Evolutionary conservation across 2,797 vertebrate species (phyloP).

Genomic region (Dipus sagitta): DNA sequence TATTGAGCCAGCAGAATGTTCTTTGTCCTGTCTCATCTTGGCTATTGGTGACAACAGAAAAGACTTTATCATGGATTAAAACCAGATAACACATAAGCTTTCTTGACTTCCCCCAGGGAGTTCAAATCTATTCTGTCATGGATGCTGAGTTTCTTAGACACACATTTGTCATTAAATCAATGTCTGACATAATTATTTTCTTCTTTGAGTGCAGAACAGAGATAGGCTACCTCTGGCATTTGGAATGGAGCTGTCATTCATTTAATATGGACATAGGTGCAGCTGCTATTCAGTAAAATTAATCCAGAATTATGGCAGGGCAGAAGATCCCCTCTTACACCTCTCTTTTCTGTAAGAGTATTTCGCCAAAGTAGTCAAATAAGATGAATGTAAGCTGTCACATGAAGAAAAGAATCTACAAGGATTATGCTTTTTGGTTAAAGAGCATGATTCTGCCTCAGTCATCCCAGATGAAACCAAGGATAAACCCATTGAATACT

Average conservation of each 20-base stretch:
- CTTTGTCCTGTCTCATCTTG: conserved; percentile 51
- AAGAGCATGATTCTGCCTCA: conserved; percentile 9
- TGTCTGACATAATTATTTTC: conserved; percentile 53
- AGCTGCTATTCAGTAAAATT: conserved; percentile 53
- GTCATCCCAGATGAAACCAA: conserved; percentile 43
- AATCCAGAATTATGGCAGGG: conserved; percentile 53
- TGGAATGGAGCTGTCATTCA: conserved; percentile 52
- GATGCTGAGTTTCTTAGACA: conserved; percentile 50
- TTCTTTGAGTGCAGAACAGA: conserved; percentile 34
- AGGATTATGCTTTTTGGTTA: conserved; percentile 22
- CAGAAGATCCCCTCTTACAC: neutral
- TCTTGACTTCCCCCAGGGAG: conserved; percentile 34
- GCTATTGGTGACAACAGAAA: conserved; percentile 54
- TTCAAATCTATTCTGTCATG: conserved; percentile 37
- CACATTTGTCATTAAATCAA: conserved; percentile 32
- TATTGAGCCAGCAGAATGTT: conserved; percentile 19
- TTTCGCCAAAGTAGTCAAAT: conserved; percentile 56
- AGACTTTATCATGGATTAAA: conserved; percentile 44
- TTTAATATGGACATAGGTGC: conserved; percentile 35
- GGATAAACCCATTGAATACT: conserved; percentile 29
- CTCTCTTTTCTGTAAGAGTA: conserved; percentile 45
- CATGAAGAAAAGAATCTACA: conserved; percentile 14
- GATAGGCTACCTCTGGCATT: conserved; percentile 34
- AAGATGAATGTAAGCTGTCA: conserved; percentile 55
- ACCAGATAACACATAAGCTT: conserved; percentile 54